Evolutionary conservation across 2,797 vertebrate species (phyloP), one percentile per base, ranked within the genome.

Genomic region (Enteromius viviparus): DNA sequence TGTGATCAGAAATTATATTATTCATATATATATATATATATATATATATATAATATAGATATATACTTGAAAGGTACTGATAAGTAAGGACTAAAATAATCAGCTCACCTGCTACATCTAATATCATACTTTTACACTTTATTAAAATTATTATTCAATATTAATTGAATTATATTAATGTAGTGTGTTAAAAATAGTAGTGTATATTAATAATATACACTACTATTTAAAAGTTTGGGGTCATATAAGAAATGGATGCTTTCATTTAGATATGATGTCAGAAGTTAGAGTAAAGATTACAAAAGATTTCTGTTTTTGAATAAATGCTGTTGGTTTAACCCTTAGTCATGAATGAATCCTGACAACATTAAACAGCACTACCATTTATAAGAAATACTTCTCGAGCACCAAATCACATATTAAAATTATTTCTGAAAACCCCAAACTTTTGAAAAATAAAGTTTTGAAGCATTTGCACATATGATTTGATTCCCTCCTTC

Each of bases 71-170:
- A 62, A 45, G 60, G 53, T 40, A 42, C 53, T 45, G 7, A 62
- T 37, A 60, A 60, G 66, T 42, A 69, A 70, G 23, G 23, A 78
- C 58, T 49, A 19, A 60, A 77, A 77, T 47, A 64, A 65, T 49
- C 49, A 34, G 19, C 19, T 78, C 45, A 15, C 19, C 53, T 60
- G 14, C 21, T 76, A n/a, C 32, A 58, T 76, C 21, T 76, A 40
- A 6, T 42, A 34, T 75, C 49, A 14, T 55, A 75, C 11, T 62
- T 76, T 19, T 53, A 37, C 15, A 69, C 1, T 23, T 68, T 12
- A 45, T 9, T 70, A 45, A 69, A 45, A 70, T 45, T 15, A 15
- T 69, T 26, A 15, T 26, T 70, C n/a, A 69, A 8, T 69, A 23
- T 69, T 23, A 69, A 69, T 23, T 26, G 26, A 26, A 26, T 26